Percentiles rank a stretch among this genome's conserved stretches.
phyloP scores from a whole-genome alignment of 2,888 invertebrate species.

The Gymnosoma rotundatum region DNA sequence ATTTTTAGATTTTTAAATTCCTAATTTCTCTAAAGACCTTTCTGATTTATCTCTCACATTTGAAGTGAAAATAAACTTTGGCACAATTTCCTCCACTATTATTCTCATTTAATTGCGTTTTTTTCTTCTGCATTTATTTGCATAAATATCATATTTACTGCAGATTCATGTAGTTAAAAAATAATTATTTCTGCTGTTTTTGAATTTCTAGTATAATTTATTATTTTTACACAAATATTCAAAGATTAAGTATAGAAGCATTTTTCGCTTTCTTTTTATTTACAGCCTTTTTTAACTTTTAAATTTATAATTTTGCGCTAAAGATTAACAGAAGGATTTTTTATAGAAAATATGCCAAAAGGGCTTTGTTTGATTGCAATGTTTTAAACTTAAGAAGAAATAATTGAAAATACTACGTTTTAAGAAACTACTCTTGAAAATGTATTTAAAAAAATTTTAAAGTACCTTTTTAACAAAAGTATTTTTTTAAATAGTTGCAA shows the following conservation, averaged over 20 bases:
- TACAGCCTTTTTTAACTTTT: background rate
- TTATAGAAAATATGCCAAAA: background rate
- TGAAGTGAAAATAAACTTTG: too few species aligned
- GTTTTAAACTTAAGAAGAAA: background rate
- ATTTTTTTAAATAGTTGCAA: too few species aligned
- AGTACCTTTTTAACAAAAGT: too few species aligned
- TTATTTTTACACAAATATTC: slow-evolving; percentile 5
- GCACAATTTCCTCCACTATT: background rate
- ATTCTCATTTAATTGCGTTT: slow-evolving; percentile 16
- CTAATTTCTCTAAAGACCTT: too few species aligned
- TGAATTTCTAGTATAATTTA: slow-evolving; percentile 1
- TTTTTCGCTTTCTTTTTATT: background rate
- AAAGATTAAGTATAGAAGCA: background rate
- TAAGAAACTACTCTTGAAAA: too few species aligned
- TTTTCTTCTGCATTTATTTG: slow-evolving; percentile 13
- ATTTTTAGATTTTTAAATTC: too few species aligned
- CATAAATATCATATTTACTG: slow-evolving; percentile 46
- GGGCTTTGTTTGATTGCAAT: background rate
- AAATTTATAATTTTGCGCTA: slow-evolving; percentile 4
- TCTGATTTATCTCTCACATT: too few species aligned
- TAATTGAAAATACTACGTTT: too few species aligned
- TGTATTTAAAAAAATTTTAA: too few species aligned
- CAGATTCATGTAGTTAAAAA: slow-evolving; percentile 2
- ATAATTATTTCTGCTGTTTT: slow-evolving; percentile 15
- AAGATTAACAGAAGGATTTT: background rate